These are phyloP conservation scores for Argyrosomus japonicus DNA, from an alignment of 2,113 vertebrate species.

Conservation along the genomic window DNA sequence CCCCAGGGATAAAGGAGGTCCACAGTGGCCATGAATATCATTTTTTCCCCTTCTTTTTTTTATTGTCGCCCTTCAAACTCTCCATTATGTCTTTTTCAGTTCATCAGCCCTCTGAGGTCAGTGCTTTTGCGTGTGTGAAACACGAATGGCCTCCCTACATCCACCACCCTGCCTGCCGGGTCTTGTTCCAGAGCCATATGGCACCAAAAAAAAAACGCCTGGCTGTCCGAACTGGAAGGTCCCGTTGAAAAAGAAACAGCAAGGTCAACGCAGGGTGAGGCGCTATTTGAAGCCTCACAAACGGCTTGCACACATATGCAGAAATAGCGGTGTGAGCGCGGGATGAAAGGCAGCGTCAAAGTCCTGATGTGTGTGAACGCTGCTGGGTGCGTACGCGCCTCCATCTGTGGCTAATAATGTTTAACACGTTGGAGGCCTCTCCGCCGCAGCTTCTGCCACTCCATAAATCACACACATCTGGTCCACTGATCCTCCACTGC, in stretches of 20 bases:
- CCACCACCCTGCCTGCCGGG: not conserved
- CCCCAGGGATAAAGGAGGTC: slow-evolving; percentile 12
- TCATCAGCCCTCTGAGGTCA: slow-evolving; percentile 29
- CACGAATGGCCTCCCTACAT: slow-evolving; percentile 4
- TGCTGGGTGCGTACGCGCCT: slow-evolving; percentile 32
- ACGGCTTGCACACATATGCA: slow-evolving; percentile 7
- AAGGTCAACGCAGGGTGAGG: slow-evolving; percentile 54
- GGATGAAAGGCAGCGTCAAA: slow-evolving; percentile 53
- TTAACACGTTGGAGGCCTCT: slow-evolving; percentile 67
- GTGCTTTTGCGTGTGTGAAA: slow-evolving; percentile 20
- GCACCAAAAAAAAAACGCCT: slow-evolving; percentile 16
- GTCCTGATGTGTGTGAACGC: slow-evolving; percentile 43
- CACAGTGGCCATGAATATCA: slow-evolving; percentile 19
- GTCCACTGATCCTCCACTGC: slow-evolving; percentile 49
- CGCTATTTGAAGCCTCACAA: slow-evolving; percentile 17
- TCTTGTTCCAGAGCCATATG: slow-evolving; percentile 37
- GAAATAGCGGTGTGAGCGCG: not conserved
- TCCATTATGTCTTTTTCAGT: slow-evolving; percentile 29
- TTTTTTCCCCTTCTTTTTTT: slow-evolving; percentile 3
- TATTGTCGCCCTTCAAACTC: slow-evolving; percentile 11
- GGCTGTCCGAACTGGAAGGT: not conserved
- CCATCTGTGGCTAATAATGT: slow-evolving; percentile 76
- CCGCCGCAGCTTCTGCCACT: slow-evolving; percentile 63
- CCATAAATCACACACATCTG: slow-evolving; percentile 79
- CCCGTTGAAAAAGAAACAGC: slow-evolving; percentile 17